phyloP scores from a whole-genome alignment of 2,797 vertebrate species.

The Chloroceryle amazona region DNA sequence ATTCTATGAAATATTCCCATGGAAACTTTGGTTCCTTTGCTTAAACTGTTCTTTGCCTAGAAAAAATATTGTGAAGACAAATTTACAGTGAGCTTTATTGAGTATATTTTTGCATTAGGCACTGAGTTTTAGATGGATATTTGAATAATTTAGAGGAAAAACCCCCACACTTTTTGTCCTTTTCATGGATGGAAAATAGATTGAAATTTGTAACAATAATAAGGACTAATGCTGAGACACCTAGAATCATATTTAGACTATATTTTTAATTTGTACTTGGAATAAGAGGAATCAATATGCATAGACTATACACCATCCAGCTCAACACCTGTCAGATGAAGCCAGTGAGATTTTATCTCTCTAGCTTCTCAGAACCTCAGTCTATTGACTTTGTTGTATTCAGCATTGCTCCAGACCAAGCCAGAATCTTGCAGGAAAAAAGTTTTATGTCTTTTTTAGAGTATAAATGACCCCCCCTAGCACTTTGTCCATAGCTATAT shows the following conservation, averaged over 20 bases:
- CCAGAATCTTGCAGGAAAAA: neutral
- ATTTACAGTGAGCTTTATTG: neutral
- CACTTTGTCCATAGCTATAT: neutral
- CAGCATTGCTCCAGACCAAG: neutral
- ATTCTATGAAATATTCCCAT: neutral
- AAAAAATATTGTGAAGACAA: neutral
- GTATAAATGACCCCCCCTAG: neutral
- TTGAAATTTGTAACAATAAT: neutral
- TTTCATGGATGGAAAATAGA: neutral
- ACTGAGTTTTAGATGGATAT: neutral
- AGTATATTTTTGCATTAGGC: neutral
- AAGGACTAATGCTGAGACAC: neutral
- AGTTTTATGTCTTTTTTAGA: neutral
- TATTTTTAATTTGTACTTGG: neutral
- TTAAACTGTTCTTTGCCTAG: neutral
- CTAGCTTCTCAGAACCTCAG: neutral
- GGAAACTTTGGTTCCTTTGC: neutral
- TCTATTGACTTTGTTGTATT: neutral
- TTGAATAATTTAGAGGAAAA: neutral
- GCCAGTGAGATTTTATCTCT: neutral
- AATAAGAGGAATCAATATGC: neutral
- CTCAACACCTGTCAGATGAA: neutral
- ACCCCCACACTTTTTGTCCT: neutral
- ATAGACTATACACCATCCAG: no score
- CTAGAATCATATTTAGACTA: neutral